A percentile compares a stretch with the other conserved stretches of the same genome.
Conservation (phyloP, 2,113 vertebrate species). For the Lipophrys pholis region DNA sequence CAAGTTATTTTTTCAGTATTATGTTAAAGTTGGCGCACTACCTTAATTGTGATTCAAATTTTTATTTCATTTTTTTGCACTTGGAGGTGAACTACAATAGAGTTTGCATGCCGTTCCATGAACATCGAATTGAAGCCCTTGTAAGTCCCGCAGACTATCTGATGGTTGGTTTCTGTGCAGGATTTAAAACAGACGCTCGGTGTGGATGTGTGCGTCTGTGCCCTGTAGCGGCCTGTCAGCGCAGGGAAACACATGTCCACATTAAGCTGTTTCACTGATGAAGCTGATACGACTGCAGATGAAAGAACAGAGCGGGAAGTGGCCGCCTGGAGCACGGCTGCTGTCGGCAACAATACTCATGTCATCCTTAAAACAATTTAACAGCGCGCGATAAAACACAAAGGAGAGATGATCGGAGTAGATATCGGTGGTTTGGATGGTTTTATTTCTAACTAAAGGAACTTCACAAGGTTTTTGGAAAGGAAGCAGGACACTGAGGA, state of each 20-base stretch:
- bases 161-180: slow-evolving; percentile 35
- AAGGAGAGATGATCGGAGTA: slow-evolving; percentile 14
- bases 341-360: slow-evolving; percentile 49
- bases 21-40: background rate
- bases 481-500: slow-evolving; percentile 50
- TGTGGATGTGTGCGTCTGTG: slow-evolving; percentile 41
- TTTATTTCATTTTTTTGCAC: background rate
- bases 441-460: slow-evolving; percentile 43
- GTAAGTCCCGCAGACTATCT: slow-evolving; percentile 42
- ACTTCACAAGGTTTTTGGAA: slow-evolving; percentile 32
- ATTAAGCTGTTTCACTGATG: slow-evolving; percentile 65
- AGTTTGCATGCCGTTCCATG: slow-evolving; percentile 31
- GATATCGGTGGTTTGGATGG: slow-evolving; percentile 32
- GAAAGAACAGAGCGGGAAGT: slow-evolving; percentile 46
- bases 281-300: slow-evolving; percentile 60
- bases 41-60: too few relatives aligned
- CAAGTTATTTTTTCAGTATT: background rate
- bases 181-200: slow-evolving; percentile 62
- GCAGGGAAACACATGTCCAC: slow-evolving; percentile 69
- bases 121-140: slow-evolving; percentile 44
- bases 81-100: background rate
- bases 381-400: slow-evolving; percentile 21
- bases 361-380: slow-evolving; percentile 36
- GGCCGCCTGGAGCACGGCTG: slow-evolving; percentile 3
- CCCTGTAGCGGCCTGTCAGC: slow-evolving; percentile 48